These are phyloP conservation scores for Cyphomyrus discorhynchus DNA, from an alignment of 2,113 vertebrate species.

Conservation along the genomic window DNA sequence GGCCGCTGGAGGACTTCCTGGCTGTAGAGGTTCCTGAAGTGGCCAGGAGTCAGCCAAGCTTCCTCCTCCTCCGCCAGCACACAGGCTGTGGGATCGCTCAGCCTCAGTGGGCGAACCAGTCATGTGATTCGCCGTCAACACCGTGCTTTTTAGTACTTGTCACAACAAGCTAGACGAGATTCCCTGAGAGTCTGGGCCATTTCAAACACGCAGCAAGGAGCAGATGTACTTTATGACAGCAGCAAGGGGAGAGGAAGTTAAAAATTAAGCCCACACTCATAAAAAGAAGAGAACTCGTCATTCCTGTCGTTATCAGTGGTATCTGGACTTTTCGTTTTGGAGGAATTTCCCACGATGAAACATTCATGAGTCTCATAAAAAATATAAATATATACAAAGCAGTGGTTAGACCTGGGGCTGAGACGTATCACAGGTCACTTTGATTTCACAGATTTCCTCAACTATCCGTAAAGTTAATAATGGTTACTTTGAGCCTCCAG, in stretches of 20 bases:
- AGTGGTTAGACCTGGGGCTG: neutral
- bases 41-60: neutral
- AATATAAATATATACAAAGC: neutral
- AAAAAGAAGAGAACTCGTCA: neutral
- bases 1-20: neutral
- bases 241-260: neutral
- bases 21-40: neutral
- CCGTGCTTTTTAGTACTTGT: neutral
- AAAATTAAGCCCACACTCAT: constrained; percentile 10
- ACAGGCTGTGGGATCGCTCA: neutral
- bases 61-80: neutral
- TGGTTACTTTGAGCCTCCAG: neutral
- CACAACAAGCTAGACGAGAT: neutral
- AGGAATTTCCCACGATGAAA: neutral
- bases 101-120: neutral
- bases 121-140: neutral
- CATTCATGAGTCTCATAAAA: neutral
- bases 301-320: neutral
- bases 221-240: neutral
- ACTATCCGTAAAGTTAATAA: neutral
- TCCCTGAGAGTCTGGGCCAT: neutral
- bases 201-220: neutral
- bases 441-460: neutral
- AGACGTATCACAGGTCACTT: neutral
- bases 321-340: neutral